Base-by-base conservation (phyloP, 1,140 invertebrate genomes). In the Asobara japonica region DNA sequence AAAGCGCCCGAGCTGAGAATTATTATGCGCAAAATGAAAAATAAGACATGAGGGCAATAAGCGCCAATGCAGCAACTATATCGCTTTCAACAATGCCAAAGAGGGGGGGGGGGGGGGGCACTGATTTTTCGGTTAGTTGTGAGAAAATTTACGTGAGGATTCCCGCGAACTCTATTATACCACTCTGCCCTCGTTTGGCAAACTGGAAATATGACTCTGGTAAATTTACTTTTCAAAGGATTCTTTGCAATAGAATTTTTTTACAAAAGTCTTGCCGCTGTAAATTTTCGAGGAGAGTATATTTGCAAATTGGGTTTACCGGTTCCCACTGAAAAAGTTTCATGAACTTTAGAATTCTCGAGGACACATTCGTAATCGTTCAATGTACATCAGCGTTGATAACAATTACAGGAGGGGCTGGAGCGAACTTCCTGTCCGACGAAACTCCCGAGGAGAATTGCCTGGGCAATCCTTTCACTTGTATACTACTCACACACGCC, bases 361-460 rank as follows among this genome's bases (percentile, higher is more conserved):
- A 27, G 51, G 51, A 56, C 51, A 27, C 41, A 56, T 25, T 56
- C 22, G 51, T 27, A 56, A 56, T 10, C 51, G 51, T 56, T 56
- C 22, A 56, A 56, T 31, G 62, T 64, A 73, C 69, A 79, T 45
- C 75, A 74, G 78, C 74, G 72, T 74, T 74, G 79, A 78, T 80
- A 79, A 80, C 82, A 84, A 85, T 85, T 84, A 82, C 79, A 76
- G 79, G 81, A 84, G 82, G 81, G 83, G 77, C 80, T 78, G 78
- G 77, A 80, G 82, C 83, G 78, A 70, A 83, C 82, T 84, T 85
- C 84, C 84, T 66, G 83, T 74, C 72, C 77, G 68, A 77, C 72
- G 74, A 76, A 78, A 73, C 64, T 61, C 60, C 60, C 75, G 65
- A 71, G 30, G 65, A 61, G 69, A 48, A 74, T 72, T 72, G 56